Conservation (phyloP, 2,888 invertebrate genomes). For the Coremacera marginata region DNA sequence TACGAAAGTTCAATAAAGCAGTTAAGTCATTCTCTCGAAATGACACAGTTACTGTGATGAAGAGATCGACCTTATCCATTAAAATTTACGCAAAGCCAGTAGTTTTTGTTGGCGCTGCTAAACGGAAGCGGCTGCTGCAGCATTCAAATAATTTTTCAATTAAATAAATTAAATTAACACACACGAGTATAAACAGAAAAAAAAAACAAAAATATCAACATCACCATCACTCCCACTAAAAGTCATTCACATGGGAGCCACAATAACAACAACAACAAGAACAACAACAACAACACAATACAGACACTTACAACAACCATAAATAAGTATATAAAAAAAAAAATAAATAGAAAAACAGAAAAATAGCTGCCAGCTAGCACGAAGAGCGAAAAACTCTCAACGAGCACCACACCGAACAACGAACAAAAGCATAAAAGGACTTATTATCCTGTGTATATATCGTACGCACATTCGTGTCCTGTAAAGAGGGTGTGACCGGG, state of each 20-base stretch:
- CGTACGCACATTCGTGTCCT: slow-evolving; percentile 57
- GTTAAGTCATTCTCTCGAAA: too few species aligned
- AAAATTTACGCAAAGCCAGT: too few species aligned
- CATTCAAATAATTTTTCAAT: too few species aligned
- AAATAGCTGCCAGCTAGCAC: slow-evolving; percentile 14
- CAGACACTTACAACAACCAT: background rate
- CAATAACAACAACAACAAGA: slow-evolving; percentile 23
- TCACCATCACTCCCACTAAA: background rate
- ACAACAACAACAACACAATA: slow-evolving; percentile 35
- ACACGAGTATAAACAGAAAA: slow-evolving; percentile 24
- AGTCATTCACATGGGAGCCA: slow-evolving; percentile 35
- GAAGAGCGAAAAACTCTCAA: slow-evolving; percentile 20
- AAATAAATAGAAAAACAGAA: slow-evolving; percentile 14
- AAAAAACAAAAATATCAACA: slow-evolving; percentile 32
- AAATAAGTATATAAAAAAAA: slow-evolving; percentile 2
- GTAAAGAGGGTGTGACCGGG: slow-evolving; percentile 70
- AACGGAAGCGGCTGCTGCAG: too few species aligned
- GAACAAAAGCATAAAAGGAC: slow-evolving; percentile 34
- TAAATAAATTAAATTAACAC: slow-evolving; percentile 1
- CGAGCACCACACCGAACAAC: background rate
- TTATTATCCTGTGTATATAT: slow-evolving; percentile 40
- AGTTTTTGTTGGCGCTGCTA: too few species aligned
- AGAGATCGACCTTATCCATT: too few species aligned
- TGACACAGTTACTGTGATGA: too few species aligned
- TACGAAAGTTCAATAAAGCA: too few species aligned